phyloP scores from a whole-genome alignment of 1,140 invertebrate species.

The Dendroctonus ponderosae region DNA sequence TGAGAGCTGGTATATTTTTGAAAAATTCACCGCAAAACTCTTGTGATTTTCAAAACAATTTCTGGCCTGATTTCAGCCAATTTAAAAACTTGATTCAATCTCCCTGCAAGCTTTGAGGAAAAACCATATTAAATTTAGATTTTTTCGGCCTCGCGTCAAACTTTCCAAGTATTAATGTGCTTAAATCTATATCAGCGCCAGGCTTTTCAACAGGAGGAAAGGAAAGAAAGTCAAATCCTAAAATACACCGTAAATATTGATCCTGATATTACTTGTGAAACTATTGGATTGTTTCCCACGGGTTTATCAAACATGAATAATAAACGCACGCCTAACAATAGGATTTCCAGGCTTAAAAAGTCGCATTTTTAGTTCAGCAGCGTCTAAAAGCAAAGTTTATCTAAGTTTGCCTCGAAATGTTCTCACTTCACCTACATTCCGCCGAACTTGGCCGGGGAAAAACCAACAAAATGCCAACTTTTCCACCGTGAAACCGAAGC shows the following conservation, averaged over 20 bases:
- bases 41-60: too few species aligned
- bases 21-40: too few species aligned
- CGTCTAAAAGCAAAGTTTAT: constrained; percentile 20
- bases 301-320: constrained; percentile 9
- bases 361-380: background rate
- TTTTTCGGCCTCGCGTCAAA: too few species aligned
- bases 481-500: constrained; percentile 15
- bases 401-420: constrained; percentile 10
- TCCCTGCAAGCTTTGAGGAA: too few species aligned
- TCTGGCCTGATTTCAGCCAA: too few species aligned
- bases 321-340: background rate
- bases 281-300: background rate
- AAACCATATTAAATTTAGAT: too few species aligned
- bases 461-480: constrained; percentile 11
- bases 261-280: background rate
- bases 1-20: too few species aligned
- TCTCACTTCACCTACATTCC: constrained; percentile 19
- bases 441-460: constrained; percentile 2
- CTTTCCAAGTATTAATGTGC: too few species aligned
- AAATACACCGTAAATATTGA: background rate
- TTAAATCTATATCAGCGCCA: too few species aligned
- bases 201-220: too few species aligned
- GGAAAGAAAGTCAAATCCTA: too few species aligned
- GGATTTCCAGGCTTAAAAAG: background rate
- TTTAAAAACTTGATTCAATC: too few species aligned